These are phyloP conservation scores for Drosophila takahashii DNA, from an alignment of 1,140 invertebrate species.

Conservation along the genomic window DNA sequence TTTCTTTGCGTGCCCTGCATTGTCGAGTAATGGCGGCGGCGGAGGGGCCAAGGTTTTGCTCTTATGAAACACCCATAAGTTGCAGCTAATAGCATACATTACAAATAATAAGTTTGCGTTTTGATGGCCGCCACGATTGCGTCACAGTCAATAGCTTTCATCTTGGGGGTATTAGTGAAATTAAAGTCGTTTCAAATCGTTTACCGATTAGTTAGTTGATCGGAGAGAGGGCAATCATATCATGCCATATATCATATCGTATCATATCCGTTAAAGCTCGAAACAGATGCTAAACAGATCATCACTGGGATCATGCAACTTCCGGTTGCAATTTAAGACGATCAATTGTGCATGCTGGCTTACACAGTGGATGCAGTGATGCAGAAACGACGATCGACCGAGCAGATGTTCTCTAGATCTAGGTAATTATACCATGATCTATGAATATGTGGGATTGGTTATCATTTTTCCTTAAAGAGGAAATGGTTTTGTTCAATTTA, in stretches of 20 bases:
- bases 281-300: not conserved
- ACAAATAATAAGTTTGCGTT: constrained; percentile 15
- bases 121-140: not conserved
- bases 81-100: constrained; percentile 26
- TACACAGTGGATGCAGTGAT: not conserved
- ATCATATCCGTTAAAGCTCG: not conserved
- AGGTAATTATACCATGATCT: constrained; percentile 1
- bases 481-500: too few species aligned
- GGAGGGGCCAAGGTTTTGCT: constrained; percentile 9
- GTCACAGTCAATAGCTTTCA: not conserved
- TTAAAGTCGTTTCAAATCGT: constrained; percentile 22
- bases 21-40: not conserved
- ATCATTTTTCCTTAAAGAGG: too few species aligned
- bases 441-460: not conserved
- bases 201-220: not conserved
- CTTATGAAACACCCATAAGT: constrained; percentile 16
- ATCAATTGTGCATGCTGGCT: constrained; percentile 19
- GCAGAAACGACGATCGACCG: not conserved
- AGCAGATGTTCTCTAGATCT: constrained; percentile 4
- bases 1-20: constrained; percentile 43
- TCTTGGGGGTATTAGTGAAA: constrained; percentile 4
- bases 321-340: constrained; percentile 27
- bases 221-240: not conserved
- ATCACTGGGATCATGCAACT: constrained; percentile 24
- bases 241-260: not conserved